Evolutionary conservation across 2,888 invertebrate species (phyloP).

Genomic region (Serripes groenlandicus): DNA sequence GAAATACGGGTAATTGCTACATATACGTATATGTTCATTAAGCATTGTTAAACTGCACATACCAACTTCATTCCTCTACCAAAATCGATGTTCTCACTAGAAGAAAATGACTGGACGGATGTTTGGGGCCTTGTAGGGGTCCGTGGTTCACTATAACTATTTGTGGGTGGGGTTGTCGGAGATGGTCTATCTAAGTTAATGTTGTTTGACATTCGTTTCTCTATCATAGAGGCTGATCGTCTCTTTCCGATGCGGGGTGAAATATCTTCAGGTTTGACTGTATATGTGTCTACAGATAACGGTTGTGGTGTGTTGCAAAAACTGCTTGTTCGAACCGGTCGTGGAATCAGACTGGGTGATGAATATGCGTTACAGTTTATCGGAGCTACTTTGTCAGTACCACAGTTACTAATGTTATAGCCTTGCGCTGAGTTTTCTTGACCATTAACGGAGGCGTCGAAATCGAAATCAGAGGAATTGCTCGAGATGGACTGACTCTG

Average conservation of each 20-base stretch:
- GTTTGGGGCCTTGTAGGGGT: not conserved
- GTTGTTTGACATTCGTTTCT: not conserved
- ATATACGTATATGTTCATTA: too few species aligned
- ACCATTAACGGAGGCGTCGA: slow-evolving; percentile 8
- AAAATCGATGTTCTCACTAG: not conserved
- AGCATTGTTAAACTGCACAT: too few species aligned
- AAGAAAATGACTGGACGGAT: not conserved
- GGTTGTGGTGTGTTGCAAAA: slow-evolving; percentile 5
- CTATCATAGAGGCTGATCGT: not conserved
- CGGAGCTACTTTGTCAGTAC: too few species aligned
- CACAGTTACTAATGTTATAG: too few species aligned
- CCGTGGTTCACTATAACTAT: too few species aligned
- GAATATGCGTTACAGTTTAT: too few species aligned
- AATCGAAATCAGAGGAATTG: slow-evolving; percentile 36
- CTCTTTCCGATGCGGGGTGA: not conserved
- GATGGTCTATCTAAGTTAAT: not conserved
- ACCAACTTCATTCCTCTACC: not conserved
- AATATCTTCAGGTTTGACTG: not conserved
- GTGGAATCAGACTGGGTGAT: slow-evolving; percentile 11
- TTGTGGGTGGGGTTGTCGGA: not conserved
- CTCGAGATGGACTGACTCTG: slow-evolving; percentile 2
- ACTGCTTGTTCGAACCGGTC: not conserved
- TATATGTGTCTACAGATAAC: too few species aligned
- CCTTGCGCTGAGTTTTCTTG: too few species aligned
- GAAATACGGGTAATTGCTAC: too few species aligned